Evolutionary conservation across 2,113 vertebrate genomes (phyloP).

Genomic region (Rutilus rutilus): DNA sequence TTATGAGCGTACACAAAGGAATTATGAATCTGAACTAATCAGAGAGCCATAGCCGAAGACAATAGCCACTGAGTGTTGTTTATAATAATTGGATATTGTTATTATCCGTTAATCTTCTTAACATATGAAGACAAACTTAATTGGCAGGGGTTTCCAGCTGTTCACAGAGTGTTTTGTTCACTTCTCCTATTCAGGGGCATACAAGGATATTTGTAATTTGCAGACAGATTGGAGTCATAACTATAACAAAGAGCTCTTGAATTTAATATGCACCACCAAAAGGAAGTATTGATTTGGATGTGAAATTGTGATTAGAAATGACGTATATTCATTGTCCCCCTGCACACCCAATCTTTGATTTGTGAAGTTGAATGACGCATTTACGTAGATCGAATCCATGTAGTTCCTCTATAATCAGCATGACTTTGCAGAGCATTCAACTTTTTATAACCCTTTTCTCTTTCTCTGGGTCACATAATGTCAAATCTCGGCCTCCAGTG

Average conservation of each 20-base stretch:
- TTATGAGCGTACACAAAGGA: neutral
- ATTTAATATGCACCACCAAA: neutral
- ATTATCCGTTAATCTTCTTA: neutral
- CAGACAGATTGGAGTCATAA: neutral
- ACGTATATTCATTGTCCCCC: too few species aligned
- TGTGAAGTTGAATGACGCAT: conserved; percentile 57
- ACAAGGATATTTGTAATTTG: neutral
- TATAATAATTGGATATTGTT: neutral
- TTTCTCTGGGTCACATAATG: conserved; percentile 34
- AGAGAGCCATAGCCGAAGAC: neutral
- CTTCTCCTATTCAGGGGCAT: neutral
- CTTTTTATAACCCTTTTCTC: conserved; percentile 44
- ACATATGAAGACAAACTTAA: neutral
- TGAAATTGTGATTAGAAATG: neutral
- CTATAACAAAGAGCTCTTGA: neutral
- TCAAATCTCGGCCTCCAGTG: neutral
- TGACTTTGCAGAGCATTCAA: conserved; percentile 64
- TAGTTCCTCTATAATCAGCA: conserved; percentile 53
- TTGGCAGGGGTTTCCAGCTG: neutral
- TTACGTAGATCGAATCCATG: conserved; percentile 55
- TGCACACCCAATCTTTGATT: conserved; percentile 13
- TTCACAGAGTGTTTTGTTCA: neutral
- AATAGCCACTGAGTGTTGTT: neutral
- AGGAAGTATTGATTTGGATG: neutral
- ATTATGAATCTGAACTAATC: neutral